Conservation (phyloP, 2,888 invertebrate species). For the Cheilosia pagana region DNA sequence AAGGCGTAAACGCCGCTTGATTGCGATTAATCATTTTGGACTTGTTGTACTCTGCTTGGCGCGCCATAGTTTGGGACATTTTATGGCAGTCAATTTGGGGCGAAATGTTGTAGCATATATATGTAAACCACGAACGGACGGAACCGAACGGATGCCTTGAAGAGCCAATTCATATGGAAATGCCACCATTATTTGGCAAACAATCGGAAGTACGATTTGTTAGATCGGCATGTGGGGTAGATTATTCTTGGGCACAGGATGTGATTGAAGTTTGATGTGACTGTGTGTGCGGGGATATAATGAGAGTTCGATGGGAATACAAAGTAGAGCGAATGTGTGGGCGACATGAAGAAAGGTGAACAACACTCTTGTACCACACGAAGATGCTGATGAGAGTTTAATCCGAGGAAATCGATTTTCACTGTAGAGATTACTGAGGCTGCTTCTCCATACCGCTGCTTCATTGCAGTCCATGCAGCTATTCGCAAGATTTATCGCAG, state of each 20-base stretch:
- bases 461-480: too few species aligned
- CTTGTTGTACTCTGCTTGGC: conserved; percentile 43
- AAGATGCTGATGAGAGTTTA: conserved; percentile 29
- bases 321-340: conserved; percentile 11
- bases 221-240: neutral
- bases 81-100: conserved; percentile 52
- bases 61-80: neutral
- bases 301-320: conserved; percentile 59
- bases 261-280: conserved; percentile 1
- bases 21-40: conserved; percentile 62
- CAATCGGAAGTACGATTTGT: conserved; percentile 41
- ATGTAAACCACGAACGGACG: neutral
- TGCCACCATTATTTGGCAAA: conserved; percentile 43
- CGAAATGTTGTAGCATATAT: conserved; percentile 6
- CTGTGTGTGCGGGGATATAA: conserved; percentile 31
- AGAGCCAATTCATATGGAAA: conserved; percentile 56
- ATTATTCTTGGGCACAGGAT: conserved; percentile 8
- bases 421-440: too few species aligned
- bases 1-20: neutral
- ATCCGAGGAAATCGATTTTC: conserved; percentile 14
- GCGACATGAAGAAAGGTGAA: neutral
- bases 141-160: conserved; percentile 27
- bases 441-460: too few species aligned
- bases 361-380: conserved; percentile 6
- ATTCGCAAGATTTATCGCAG: too few species aligned